Evolutionary conservation across 1,140 invertebrate species (phyloP), one percentile per base, ranked within the genome.

Genomic region (Geopemphigus sp.): DNA sequence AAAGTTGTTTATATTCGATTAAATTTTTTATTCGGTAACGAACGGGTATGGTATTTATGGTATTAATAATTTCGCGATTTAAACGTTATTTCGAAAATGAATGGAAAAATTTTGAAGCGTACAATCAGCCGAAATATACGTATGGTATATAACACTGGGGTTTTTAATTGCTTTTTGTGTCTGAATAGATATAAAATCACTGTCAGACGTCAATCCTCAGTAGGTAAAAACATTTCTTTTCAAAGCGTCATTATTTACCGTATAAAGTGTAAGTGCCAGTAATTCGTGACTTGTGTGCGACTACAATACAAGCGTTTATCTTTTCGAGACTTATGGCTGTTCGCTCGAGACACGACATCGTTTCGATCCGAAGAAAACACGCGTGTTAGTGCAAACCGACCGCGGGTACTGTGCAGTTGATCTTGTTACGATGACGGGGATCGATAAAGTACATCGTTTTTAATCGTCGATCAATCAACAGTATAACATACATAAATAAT

Each of bases 381-480:
- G 53, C 54, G 26, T 29, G 47, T 19, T 39, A 39, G n/a, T 54
- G 14, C 15, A 59, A 45, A 45, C 70, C 14, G 10, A 56, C 72
- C 22, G 56, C 17, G 63, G 32, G 32, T 39, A 39, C 32, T 39
- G n/a, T n/a, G 32, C 32, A 39, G 32, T 57, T 59, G 56, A 61
- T 78, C 45, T 61, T 61, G 39, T 76, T 78, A 78, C 57, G 24
- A 10, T n/a, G 45, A 29, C 39, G 24, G 39, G 22, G 24, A 26
- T n/a, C 74, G 74, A 78, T 78, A 78, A 74, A 74, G 53, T 45
- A 45, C 45, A 47, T 47, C 56, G 32, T 57, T 39, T 39, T 57
- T 76, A 59, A 57, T 76, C 72, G 32, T 24, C 74, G 57, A 78
- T 78, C 74, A 78, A 78, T 78, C 74, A 78, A 72, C 68, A 72